Percentiles rank a stretch among this genome's conserved stretches.
phyloP scores from a whole-genome alignment of 1,140 invertebrate genomes.

The Ptiloglossa arizonensis region DNA sequence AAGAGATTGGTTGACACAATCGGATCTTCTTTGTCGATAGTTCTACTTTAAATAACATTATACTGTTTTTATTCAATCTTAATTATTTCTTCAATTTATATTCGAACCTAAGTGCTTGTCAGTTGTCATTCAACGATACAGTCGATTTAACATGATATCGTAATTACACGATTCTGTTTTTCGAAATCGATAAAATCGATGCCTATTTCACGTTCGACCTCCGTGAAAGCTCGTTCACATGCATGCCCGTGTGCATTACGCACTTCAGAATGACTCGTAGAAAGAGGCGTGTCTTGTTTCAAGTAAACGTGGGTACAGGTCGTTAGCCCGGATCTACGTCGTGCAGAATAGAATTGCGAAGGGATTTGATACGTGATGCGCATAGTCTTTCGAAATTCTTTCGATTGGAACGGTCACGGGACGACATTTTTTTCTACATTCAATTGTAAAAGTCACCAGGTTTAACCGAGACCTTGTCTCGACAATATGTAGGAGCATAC shows the following conservation, averaged over 20 bases:
- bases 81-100: no score
- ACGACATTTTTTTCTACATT: neutral
- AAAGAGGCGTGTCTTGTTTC: conserved; percentile 8
- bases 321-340: conserved; percentile 29
- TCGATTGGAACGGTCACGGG: neutral
- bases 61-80: no score
- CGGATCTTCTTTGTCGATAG: no score
- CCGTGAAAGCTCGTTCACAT: conserved; percentile 11
- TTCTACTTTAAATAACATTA: no score
- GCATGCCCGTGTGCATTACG: neutral
- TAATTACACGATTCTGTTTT: neutral
- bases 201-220: conserved; percentile 25
- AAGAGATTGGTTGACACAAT: no score
- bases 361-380: conserved; percentile 12
- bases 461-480: neutral
- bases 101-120: no score
- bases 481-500: no score
- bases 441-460: neutral
- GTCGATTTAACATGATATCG: neutral
- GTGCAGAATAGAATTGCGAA: neutral
- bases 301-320: neutral
- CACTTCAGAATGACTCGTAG: neutral
- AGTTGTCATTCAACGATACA: no score
- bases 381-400: conserved; percentile 8
- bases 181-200: neutral